Percentiles rank a stretch among this genome's conserved stretches.
These are phyloP conservation scores for Amphilophus citrinellus DNA, from an alignment of 2,113 vertebrate genomes.

Conservation along the genomic window DNA sequence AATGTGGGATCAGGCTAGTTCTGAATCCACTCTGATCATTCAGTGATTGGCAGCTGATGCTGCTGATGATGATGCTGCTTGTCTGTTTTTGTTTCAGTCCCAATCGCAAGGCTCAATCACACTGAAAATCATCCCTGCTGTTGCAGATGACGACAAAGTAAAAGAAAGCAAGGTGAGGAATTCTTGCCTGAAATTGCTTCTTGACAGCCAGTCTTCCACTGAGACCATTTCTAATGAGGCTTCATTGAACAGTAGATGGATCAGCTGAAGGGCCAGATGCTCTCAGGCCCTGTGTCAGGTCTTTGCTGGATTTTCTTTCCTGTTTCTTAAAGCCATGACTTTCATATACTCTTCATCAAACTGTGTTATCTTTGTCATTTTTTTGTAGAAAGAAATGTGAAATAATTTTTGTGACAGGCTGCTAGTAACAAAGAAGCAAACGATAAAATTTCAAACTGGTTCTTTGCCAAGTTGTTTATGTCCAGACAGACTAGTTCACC, in stretches of 20 bases:
- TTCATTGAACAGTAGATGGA: neutral
- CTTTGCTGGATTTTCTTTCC: neutral
- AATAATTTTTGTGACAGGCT: neutral
- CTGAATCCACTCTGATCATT: neutral
- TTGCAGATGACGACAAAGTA: constrained; percentile 89
- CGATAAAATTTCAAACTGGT: neutral
- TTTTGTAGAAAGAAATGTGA: too few species aligned
- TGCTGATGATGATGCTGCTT: neutral
- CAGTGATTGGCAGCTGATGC: neutral
- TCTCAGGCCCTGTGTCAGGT: neutral
- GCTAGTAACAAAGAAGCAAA: neutral
- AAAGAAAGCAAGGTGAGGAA: constrained; percentile 91
- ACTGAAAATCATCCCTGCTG: constrained; percentile 93
- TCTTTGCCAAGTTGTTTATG: neutral
- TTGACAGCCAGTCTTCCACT: too few species aligned
- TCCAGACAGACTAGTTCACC: neutral
- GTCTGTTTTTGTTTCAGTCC: constrained; percentile 79
- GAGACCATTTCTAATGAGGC: neutral
- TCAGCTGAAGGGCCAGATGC: too few species aligned
- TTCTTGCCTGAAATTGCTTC: neutral
- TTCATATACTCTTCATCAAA: too few species aligned
- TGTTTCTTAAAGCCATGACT: too few species aligned
- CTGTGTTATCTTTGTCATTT: too few species aligned
- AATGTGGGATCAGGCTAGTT: neutral
- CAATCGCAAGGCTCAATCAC: constrained; percentile 96